Conservation (phyloP, 2,888 invertebrate genomes). For the Agonopterix heracliana region DNA sequence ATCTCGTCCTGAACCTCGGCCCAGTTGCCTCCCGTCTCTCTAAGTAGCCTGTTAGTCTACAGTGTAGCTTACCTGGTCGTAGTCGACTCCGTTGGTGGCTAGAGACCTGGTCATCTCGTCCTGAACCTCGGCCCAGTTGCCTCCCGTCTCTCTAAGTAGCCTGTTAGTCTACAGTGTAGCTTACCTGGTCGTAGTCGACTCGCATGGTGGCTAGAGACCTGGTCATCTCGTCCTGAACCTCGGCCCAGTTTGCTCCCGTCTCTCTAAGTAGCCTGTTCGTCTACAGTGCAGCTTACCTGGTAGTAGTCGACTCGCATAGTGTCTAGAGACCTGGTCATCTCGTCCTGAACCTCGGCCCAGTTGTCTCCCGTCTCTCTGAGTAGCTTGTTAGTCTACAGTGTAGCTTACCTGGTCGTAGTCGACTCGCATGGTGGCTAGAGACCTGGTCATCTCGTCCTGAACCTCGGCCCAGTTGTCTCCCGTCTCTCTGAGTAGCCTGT, state of each 20-base stretch:
- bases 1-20: slow-evolving; percentile 99
- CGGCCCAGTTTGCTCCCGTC: slow-evolving; percentile 95
- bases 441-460: too few species aligned
- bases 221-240: slow-evolving; percentile 99
- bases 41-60: not conserved
- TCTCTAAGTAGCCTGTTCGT: slow-evolving; percentile 93
- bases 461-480: too few species aligned
- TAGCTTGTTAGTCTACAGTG: not conserved
- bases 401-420: too few species aligned
- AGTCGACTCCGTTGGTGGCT: slow-evolving; percentile 98
- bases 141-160: slow-evolving; percentile 83
- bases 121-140: slow-evolving; percentile 98
- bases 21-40: slow-evolving; percentile 95
- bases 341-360: slow-evolving; percentile 99
- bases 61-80: slow-evolving; percentile 86
- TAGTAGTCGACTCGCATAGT: slow-evolving; percentile 99
- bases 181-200: slow-evolving; percentile 95
- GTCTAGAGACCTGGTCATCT: slow-evolving; percentile 98
- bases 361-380: slow-evolving; percentile 88
- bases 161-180: not conserved
- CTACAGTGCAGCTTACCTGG: slow-evolving; percentile 89
- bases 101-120: slow-evolving; percentile 99
- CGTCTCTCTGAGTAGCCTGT: too few species aligned
- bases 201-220: slow-evolving; percentile 98
- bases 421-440: too few species aligned